Evolutionary conservation across 2,797 vertebrate species (phyloP), one percentile per base, ranked within the genome.

Genomic region (Premnoplex brunnescens): DNA sequence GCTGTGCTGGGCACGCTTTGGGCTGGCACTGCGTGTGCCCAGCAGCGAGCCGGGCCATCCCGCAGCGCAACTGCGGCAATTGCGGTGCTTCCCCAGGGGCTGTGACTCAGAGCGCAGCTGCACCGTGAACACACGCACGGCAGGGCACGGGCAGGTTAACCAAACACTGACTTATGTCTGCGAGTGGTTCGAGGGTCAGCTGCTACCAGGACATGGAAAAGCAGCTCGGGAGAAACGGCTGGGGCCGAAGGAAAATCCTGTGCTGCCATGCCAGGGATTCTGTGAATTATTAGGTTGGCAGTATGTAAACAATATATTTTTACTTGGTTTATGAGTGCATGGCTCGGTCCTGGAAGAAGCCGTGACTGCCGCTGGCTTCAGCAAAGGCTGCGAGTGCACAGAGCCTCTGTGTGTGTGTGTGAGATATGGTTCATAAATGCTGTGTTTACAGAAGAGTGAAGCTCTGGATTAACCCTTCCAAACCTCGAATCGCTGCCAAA

Each of bases 121-220:
- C 85, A 49, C 11, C 37, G 39, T 2, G 83, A 67, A 15, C 59
- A 32, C 60, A 73, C 88, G 63, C 30, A 4, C 86, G 73, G 88
- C 12, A 41, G 96, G 95, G 92, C 96, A 94, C 37, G 28, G 77
- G 52, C 84, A 12, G 96, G 89, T 93, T 95, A 96, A 88, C 68
- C 58, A 95, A 97, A 96, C 95, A 93, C 71, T 60, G 85, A 44
- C 66, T 92, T 74, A 44, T 27, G 92, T 54, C 93, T 95, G 62
- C 63, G 68, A 90, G 69, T 14, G 87, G 44, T 83, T 69, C 74
- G 43, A 74, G 89, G 95, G 90, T 95, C 94, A 92, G 56, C 91
- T 89, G 93, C 96, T 96, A 82, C 93, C 85, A 60, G 81, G 63
- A 66, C 32, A 7, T 49, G 91, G 58, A 83, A 88, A 93, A 67